phyloP scores from a whole-genome alignment of 2,113 vertebrate species.

The Girardinichthys multiradiatus region DNA sequence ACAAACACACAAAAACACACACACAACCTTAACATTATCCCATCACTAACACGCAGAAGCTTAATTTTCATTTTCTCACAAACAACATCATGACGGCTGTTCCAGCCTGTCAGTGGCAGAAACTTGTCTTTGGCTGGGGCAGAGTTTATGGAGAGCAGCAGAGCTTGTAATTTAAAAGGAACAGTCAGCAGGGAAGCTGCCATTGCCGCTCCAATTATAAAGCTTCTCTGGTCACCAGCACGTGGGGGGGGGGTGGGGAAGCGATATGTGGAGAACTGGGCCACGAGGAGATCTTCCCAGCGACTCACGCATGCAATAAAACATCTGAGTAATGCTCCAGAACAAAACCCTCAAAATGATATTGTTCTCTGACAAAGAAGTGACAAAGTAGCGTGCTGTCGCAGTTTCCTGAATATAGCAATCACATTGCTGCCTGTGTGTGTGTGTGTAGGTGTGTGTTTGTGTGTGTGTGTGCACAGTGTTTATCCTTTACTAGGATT shows the following conservation, averaged over 20 bases:
- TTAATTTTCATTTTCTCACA: constrained; percentile 43
- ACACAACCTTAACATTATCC: not conserved
- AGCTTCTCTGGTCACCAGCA: constrained; percentile 77
- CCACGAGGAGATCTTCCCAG: constrained; percentile 56
- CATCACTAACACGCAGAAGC: not conserved
- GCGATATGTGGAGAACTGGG: constrained; percentile 38
- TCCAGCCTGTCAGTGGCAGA: constrained; percentile 45
- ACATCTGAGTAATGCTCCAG: constrained; percentile 29
- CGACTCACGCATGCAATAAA: constrained; percentile 47
- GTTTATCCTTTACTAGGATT: too few relatives aligned
- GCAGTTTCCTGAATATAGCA: constrained; percentile 9
- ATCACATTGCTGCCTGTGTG: constrained; percentile 3
- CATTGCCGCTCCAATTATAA: constrained; percentile 87
- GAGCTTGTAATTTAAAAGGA: constrained; percentile 83
- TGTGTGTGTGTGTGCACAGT: not conserved
- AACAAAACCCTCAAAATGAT: constrained; percentile 7
- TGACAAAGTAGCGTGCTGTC: constrained; percentile 18
- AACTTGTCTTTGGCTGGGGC: constrained; percentile 64
- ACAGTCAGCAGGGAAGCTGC: constrained; percentile 80
- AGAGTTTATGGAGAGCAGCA: constrained; percentile 80
- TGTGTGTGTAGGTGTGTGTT: not conserved
- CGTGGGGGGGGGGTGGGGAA: constrained; percentile 33
- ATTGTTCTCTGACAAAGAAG: constrained; percentile 4
- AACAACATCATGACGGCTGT: constrained; percentile 56
- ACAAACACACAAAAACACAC: not conserved